Base-by-base conservation (phyloP, 2,888 invertebrate genomes). In the Galerucella pusilla region DNA sequence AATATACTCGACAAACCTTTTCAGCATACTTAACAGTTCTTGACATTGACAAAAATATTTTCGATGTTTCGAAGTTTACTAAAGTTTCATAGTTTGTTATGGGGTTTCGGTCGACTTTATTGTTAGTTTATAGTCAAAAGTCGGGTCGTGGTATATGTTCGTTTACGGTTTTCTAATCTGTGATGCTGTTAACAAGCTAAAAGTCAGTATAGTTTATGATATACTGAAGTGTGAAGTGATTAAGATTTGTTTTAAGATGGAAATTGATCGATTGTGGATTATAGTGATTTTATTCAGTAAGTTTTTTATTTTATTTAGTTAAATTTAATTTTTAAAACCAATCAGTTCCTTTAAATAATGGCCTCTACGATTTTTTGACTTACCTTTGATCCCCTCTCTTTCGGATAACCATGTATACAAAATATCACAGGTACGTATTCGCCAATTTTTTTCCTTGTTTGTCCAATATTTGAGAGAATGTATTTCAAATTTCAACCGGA, bases 11-110 rank as follows among this genome's bases (percentile, higher is more conserved):
- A 61, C 69, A 71, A 59, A 75, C 75, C 74, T 77, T 74, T 74
- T 72, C 70, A 46, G 76, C 71, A 76, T 74, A 75, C 67, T 76
- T 75, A 76, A 74, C 65, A 61, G 45, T 74, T 72, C 57, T 59
- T 63, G 69, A 54, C 70, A 69, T 54, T 54, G 35, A 35, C n/a
- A 63, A 45, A 7, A 54, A 61, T 46, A 35, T 28, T 57, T 20
- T 20, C 61, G 16, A 20, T 10, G 10, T n/a, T 54, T n/a, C 52
- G 12, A n/a, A 14, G n/a, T 52, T 52, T 52, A n/a, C n/a, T 14
- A n/a, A 52, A 52, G 52, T n/a, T n/a, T 5, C 7, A 7, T 54
- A 2, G 16, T 16, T 16, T n/a, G 54, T 54, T 54, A n/a, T n/a
- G n/a, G 54, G 2, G n/a, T 54, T n/a, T n/a, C 14, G 7, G 54